Conservation (phyloP, 1,140 invertebrate species). For the Drosophila littoralis region DNA sequence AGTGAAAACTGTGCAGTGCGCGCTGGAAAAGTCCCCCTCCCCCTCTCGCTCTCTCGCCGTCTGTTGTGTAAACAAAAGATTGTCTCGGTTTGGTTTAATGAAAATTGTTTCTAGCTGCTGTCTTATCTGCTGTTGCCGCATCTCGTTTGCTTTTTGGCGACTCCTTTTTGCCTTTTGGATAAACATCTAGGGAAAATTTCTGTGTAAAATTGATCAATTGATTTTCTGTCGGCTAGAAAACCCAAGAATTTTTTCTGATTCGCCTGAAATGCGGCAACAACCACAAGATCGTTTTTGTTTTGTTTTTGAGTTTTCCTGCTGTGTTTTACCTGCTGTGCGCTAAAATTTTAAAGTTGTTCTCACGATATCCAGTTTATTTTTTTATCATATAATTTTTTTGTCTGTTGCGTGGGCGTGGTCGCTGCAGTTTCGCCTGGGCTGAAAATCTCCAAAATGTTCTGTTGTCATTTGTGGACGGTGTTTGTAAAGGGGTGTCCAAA, state of each 20-base stretch:
- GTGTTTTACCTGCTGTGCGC: constrained; percentile 45
- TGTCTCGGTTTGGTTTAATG: constrained; percentile 8
- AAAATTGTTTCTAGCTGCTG: constrained; percentile 13
- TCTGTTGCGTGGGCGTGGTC: constrained; percentile 39
- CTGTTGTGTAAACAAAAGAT: constrained; percentile 55
- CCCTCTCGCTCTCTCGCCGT: constrained; percentile 21
- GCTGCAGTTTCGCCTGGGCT: constrained; percentile 7
- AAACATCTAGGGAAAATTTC: constrained; percentile 18
- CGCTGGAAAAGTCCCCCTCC: constrained; percentile 28
- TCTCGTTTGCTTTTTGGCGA: constrained; percentile 7
- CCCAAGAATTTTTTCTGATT: constrained; percentile 34
- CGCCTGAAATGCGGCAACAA: constrained; percentile 9
- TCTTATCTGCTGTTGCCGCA: background rate
- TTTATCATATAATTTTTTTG: constrained; percentile 5
- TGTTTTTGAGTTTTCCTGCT: constrained; percentile 18
- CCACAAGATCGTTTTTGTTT: constrained; percentile 18
- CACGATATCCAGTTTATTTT: constrained; percentile 3
- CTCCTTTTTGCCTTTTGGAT: constrained; percentile 2
- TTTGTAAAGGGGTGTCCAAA: too few species aligned
- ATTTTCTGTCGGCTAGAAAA: constrained; percentile 24
- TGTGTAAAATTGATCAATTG: constrained; percentile 34
- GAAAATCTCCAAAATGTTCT: background rate
- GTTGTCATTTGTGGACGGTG: background rate
- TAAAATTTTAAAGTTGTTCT: constrained; percentile 38
- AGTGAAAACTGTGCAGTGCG: constrained; percentile 1